Evolutionary conservation across 1,140 invertebrate species (phyloP), one percentile per base, ranked within the genome.

Genomic region (Drosophila nigromelanica): DNA sequence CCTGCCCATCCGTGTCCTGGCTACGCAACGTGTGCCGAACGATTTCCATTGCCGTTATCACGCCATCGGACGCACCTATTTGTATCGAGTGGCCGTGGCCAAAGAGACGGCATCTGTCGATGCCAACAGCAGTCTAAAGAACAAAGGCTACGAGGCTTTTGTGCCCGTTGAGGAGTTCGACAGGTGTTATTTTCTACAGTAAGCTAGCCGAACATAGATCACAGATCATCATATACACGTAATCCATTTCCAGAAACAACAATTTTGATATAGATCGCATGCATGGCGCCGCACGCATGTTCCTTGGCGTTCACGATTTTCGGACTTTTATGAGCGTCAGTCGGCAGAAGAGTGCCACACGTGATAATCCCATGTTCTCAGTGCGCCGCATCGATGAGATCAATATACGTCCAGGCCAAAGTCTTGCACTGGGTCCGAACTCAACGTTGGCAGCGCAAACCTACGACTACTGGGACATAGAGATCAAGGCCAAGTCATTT

Each of bases 281-380:
- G 35, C 92, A 91, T 74, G 87, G 93, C 68, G 94, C 92, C 5
- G 86, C 94, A 1, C 92, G 93, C 55, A 91, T 95, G 74, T 93
- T 96, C 63, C 75, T 93, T 24, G 95, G 95, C 0, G 80, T 89
- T 40, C 95, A 95, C 82, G 95, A 97, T 89, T 96, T 96, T 92
- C 93, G 93, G 33, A 95, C 95, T 4, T 97, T 96, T 81, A 92
- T 92, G 89, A 81, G 86, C 39, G 77, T 82, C 11, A 85, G 86
- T 78, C n/a, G 92, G 6, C 63, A 92, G 80, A 93, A 93, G 89
- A 90, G 74, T 61, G 35, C 62, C 8, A 78, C 72, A 24, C 78
- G 83, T 5, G 80, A 91, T 60, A 80, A 91, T 92, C 73, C 93
- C 92, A 89, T 91, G 93, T 69, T 78, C 24, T 93, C 90, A 59